phyloP scores from a whole-genome alignment of 2,113 vertebrate genomes.

The Jacana jacana region DNA sequence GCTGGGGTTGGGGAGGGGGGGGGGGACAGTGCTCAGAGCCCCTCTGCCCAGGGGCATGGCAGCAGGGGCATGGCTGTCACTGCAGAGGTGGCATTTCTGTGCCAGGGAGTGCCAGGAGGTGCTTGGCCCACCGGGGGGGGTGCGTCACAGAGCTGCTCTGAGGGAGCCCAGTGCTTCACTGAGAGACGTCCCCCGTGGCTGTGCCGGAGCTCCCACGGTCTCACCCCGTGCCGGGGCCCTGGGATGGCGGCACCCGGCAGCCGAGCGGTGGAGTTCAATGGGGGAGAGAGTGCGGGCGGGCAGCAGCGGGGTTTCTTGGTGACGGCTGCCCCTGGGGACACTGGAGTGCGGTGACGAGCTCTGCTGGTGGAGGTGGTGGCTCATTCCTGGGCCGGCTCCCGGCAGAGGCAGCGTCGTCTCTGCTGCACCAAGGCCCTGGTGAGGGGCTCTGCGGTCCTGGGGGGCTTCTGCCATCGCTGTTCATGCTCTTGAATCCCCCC shows the following conservation, averaged over 20 bases:
- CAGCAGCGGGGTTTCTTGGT: background rate
- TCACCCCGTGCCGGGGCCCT: fast-evolving
- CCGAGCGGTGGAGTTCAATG: background rate
- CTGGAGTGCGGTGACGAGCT: background rate
- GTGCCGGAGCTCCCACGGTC: fast-evolving
- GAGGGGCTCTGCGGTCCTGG: fast-evolving
- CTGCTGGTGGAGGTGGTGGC: background rate
- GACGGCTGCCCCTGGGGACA: background rate
- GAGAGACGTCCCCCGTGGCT: background rate
- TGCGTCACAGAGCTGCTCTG: background rate
- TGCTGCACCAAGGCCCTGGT: fast-evolving
- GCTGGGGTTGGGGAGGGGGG: background rate
- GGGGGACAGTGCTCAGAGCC: background rate
- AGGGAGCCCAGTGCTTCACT: fast-evolving
- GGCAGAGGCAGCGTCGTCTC: background rate
- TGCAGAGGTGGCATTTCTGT: background rate
- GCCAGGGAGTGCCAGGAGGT: background rate
- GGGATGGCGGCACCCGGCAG: background rate
- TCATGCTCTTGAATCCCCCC: fast-evolving
- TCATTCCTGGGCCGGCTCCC: fast-evolving
- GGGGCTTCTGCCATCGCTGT: fast-evolving
- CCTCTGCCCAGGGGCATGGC: fast-evolving
- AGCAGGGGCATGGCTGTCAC: background rate
- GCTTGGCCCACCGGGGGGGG: fast-evolving
- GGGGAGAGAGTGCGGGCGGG: background rate